Evolutionary conservation across 2,888 invertebrate genomes (phyloP), one percentile per base, ranked within the genome.

Genomic region (Aethes cnicana): DNA sequence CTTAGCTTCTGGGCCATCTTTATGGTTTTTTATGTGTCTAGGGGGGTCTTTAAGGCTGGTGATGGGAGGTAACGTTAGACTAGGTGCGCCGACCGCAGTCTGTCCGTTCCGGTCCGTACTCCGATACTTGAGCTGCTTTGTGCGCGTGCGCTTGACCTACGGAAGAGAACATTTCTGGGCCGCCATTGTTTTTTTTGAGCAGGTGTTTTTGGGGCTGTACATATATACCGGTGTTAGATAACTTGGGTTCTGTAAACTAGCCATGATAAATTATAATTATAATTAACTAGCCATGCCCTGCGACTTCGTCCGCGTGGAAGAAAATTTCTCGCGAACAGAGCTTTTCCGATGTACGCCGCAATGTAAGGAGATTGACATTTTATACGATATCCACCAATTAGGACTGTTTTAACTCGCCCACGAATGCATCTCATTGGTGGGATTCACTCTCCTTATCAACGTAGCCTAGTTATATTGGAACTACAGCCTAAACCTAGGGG

Each of bases 101-200:
- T 66, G 69, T 36, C 61, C 84, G 84, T 85, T 85, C 84, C 84
- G 84, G 84, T 83, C 77, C 71, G 69, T 72, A 59, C 64, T 72
- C 62, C 74, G 84, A 82, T 66, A 85, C 74, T 81, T 69, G 84
- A 81, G 69, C 73, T 66, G 71, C 69, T 71, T 73, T 70, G 47
- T 54, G 56, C 32, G 54, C 57, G 54, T 64, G 72, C 63, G 72
- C 74, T 77, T 80, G 80, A 81, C 80, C 79, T 74, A 74, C 68
- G 76, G 58, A 50, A 36, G 43, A 33, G 52, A 21, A 46, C 35
- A 37, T 37, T 37, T 37, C 37, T 39, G 39, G 12, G 41, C 33
- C 20, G 37, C 52, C 18, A 46, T 52, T 52, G 52, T 52, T 46
- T 52, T 52, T n/a, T 46, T 9, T 7, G 16, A 52, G 32, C 46